Base-by-base conservation (phyloP, 2,113 vertebrate genomes). In the Pelmatolapia mariae region DNA sequence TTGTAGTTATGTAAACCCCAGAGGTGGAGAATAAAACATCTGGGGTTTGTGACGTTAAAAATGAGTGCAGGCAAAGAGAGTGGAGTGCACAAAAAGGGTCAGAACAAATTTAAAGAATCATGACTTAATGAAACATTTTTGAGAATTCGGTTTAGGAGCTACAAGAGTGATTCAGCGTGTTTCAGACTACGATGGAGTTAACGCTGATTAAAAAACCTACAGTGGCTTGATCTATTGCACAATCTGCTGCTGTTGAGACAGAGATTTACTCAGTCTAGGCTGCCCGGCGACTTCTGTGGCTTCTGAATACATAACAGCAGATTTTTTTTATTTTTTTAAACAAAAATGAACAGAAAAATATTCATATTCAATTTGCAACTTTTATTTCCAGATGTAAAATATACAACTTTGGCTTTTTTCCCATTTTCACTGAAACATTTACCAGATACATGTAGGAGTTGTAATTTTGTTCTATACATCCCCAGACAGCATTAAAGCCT, bases 1-100 rank as follows among this genome's bases (percentile, higher is more conserved):
- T 79, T 54, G 79, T 79, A 22, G 82, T 93, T 89, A 92, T 79
- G 83, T 83, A 93, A 94, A 92, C 19, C 90, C 88, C 88, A 63
- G 61, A 81, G 86, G 87, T 87, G 15, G 9, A 61, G 73, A 83
- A 79, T 87, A 54, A 92, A 92, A 86, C 83, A 89, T 92, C 68
- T 86, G 63, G 82, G 89, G 24, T 66, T 81, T 91, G 80, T 84
- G 85, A 78, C 40, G 83, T 81, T 83, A 80, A 90, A 89, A 88
- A 84, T 18, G 40, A 88, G 71, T 22, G 33, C 73, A 84, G 15
- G 40, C 24, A 52, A 80, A 82, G 73, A 87, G 50, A 52, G 61
- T 13, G 7, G 9, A 36, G 43, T 24, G 45, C 18, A 52, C 26
- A 78, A 50, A 38, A 63, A 87, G 57, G 80, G 84, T 86, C 86